Base-by-base conservation (phyloP, 2,113 vertebrate species). In the Drymodes brunneopygia region DNA sequence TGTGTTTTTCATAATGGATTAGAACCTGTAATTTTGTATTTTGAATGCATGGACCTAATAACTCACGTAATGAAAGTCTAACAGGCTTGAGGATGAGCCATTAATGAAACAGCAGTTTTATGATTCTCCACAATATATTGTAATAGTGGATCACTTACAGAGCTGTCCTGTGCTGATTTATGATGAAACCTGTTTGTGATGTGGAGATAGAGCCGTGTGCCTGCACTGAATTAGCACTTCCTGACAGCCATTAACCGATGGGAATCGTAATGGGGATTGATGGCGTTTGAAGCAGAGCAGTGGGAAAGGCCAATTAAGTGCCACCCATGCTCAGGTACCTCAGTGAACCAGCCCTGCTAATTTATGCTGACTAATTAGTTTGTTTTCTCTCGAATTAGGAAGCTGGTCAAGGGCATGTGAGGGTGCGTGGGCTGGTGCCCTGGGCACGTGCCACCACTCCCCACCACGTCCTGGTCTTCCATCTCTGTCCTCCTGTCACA, bases 31-130 rank as follows among this genome's bases (percentile, higher is more conserved):
- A 97, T 97, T 97, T 98, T 79, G 80, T 97, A 96, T 98, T 97
- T 95, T 91, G 97, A 96, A 97, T 96, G 91, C 96, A 86, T 54
- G 91, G 97, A 80, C 95, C 97, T 98, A 97, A 97, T 98, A 97
- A 97, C 85, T 96, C 95, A 96, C 50, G 36, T 97, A 97, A 98
- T 98, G 97, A 97, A 97, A 98, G 81, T 80, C 96, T 97, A 97
- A 97, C 96, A 96, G 97, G 93, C 91, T 92, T 94, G 97, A 97
- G 96, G 97, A 97, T 97, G 98, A 97, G 92, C 97, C 97, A 96
- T 98, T 98, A 98, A 98, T 95, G 97, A 95, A 97, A 86, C 96
- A 96, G 97, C 94, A 92, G 88, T 84, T 98, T 95, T 86, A 94
- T 80, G 94, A 95, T 86, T 89, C 93, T 94, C 65, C 65, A n/a